These are phyloP conservation scores for Eurois occulta DNA, from an alignment of 2,888 invertebrate genomes.

Conservation along the genomic window DNA sequence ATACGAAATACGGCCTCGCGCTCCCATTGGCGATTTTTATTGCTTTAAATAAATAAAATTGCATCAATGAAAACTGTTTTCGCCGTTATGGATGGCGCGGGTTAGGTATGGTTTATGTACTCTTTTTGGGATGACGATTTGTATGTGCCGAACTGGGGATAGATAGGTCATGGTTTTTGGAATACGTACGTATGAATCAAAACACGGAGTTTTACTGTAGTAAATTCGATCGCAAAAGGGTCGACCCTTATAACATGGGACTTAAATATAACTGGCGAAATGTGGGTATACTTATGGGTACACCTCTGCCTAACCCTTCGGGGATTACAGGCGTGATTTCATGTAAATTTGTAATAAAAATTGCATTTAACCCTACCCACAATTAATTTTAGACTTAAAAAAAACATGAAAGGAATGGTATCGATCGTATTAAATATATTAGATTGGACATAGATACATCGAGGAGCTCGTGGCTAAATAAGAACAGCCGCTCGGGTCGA, in stretches of 20 bases:
- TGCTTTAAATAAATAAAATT: conserved; percentile 76
- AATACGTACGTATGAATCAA: conserved; percentile 1
- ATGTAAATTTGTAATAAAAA: too few relatives aligned
- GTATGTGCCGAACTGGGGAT: conserved; percentile 17
- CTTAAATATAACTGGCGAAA: too few relatives aligned
- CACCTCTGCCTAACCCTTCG: too few relatives aligned
- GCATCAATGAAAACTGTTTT: conserved; percentile 71
- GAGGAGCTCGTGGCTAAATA: too few relatives aligned
- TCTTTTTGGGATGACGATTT: conserved; percentile 31
- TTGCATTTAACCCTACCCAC: neutral
- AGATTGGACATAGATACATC: too few relatives aligned
- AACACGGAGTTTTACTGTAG: neutral
- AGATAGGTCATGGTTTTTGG: conserved; percentile 3
- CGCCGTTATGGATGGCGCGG: conserved; percentile 51
- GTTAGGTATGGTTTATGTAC: conserved; percentile 49
- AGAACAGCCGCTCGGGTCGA: too few relatives aligned
- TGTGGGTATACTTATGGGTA: too few relatives aligned
- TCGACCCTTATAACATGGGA: too few relatives aligned
- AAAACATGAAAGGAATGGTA: too few relatives aligned
- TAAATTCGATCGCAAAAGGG: neutral
- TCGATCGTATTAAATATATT: neutral
- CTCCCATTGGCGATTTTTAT: conserved; percentile 69
- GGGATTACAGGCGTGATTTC: too few relatives aligned
- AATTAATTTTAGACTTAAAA: too few relatives aligned
- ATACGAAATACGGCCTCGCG: conserved; percentile 71